These are phyloP conservation scores for Hyperoplus lanceolatus DNA, from an alignment of 2,797 vertebrate genomes.

Conservation along the genomic window DNA sequence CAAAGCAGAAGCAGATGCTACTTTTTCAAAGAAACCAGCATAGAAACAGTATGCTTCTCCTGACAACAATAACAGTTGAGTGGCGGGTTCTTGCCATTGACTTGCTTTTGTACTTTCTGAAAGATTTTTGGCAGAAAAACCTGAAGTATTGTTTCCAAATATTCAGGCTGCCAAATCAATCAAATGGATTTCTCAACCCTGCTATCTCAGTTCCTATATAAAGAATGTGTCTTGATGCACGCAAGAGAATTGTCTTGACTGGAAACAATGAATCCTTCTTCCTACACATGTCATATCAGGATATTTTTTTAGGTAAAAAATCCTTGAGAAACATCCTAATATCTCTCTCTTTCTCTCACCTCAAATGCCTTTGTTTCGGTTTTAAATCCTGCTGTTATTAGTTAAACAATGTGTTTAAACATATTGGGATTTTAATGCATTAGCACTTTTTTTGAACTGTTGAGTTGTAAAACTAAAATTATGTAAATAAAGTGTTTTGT, in stretches of 20 bases:
- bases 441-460: too few species aligned
- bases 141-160: constrained; percentile 17
- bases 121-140: constrained; percentile 32
- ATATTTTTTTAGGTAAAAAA: neutral
- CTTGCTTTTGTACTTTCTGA: constrained; percentile 26
- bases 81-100: constrained; percentile 8
- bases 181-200: constrained; percentile 34
- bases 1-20: neutral
- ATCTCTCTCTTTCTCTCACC: too few species aligned
- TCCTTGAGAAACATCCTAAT: neutral
- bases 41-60: neutral
- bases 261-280: constrained; percentile 10
- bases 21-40: constrained; percentile 11
- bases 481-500: too few species aligned
- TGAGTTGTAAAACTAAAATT: too few species aligned
- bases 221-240: neutral
- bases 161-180: constrained; percentile 39
- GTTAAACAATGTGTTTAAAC: too few species aligned
- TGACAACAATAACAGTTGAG: constrained; percentile 13
- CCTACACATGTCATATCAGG: neutral
- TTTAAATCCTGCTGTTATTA: too few species aligned
- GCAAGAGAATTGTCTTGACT: neutral
- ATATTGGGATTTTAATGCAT: too few species aligned
- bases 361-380: too few species aligned
- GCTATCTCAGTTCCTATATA: constrained; percentile 8